These are phyloP conservation scores for Sialis fuliginosa DNA, from an alignment of 2,888 invertebrate species.

Conservation along the genomic window DNA sequence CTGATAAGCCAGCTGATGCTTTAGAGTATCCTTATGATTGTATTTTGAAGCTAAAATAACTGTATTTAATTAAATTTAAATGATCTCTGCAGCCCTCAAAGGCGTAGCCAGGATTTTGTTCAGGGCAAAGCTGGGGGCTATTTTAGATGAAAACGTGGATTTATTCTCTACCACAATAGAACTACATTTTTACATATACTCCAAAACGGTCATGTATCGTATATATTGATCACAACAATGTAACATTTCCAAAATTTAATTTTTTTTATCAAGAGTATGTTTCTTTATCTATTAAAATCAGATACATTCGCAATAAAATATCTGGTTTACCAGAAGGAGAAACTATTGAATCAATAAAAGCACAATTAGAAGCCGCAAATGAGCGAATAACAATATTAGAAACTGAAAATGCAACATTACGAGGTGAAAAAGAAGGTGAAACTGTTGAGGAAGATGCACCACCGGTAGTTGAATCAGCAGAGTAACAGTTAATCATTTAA, in stretches of 20 bases:
- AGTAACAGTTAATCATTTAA: no score
- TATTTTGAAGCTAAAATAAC: not conserved
- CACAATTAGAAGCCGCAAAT: slow-evolving; percentile 37
- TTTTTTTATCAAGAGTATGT: no score
- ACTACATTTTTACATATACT: no score
- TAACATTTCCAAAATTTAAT: no score
- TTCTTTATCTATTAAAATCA: slow-evolving; percentile 11
- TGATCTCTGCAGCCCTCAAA: no score
- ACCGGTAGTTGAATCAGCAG: no score
- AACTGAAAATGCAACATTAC: slow-evolving; percentile 29
- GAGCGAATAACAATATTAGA: slow-evolving; percentile 41
- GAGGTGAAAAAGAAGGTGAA: slow-evolving; percentile 7
- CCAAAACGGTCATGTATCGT: no score
- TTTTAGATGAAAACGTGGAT: no score
- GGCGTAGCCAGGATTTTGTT: not conserved
- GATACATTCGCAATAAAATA: slow-evolving; percentile 32
- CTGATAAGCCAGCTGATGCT: slow-evolving; percentile 68
- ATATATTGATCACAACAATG: no score
- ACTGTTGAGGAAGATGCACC: not conserved
- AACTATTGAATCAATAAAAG: slow-evolving; percentile 18
- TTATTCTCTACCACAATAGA: no score
- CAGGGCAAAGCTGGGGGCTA: not conserved
- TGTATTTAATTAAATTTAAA: no score
- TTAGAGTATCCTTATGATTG: slow-evolving; percentile 43
- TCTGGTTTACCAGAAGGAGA: slow-evolving; percentile 25